These are phyloP conservation scores for Diabrotica balteata DNA, from an alignment of 2,888 invertebrate genomes.

Conservation along the genomic window DNA sequence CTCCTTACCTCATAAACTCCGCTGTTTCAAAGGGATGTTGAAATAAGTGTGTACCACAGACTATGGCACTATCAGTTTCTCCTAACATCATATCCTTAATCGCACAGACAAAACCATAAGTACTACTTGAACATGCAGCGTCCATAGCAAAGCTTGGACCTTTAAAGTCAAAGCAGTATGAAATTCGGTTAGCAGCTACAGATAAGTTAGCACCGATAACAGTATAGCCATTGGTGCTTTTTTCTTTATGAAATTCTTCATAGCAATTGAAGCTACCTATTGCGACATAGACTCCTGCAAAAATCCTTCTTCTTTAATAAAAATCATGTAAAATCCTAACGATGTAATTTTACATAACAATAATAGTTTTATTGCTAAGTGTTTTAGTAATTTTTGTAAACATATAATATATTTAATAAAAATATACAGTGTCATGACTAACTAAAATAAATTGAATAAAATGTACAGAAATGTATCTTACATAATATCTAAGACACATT, in stretches of 20 bases:
- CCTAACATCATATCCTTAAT: slow-evolving; percentile 38
- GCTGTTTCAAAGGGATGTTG: slow-evolving; percentile 42
- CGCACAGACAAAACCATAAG: slow-evolving; percentile 42
- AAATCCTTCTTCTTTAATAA: too few relatives aligned
- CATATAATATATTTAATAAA: too few relatives aligned
- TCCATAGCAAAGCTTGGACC: slow-evolving; percentile 47
- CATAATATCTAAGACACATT: too few relatives aligned
- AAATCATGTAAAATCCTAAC: too few relatives aligned
- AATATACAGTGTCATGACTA: too few relatives aligned
- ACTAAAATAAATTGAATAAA: too few relatives aligned
- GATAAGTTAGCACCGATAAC: slow-evolving; percentile 35
- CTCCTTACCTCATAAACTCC: slow-evolving; percentile 34
- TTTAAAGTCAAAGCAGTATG: slow-evolving; percentile 45
- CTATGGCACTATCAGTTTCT: slow-evolving; percentile 36
- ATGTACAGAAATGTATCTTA: too few relatives aligned
- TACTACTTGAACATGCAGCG: slow-evolving; percentile 46
- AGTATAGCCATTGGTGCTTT: slow-evolving; percentile 36
- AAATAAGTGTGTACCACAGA: slow-evolving; percentile 39
- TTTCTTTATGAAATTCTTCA: slow-evolving; percentile 18
- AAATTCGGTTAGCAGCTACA: slow-evolving; percentile 42
- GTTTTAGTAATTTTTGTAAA: too few relatives aligned
- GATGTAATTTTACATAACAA: too few relatives aligned
- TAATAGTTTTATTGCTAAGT: too few relatives aligned
- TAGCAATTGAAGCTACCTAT: slow-evolving; percentile 19
- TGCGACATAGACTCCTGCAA: slow-evolving; percentile 42